A percentile compares a stretch with the other conserved stretches of the same genome.
These are phyloP conservation scores for Leucopsar rothschildi DNA, from an alignment of 2,113 vertebrate genomes.

Conservation along the genomic window DNA sequence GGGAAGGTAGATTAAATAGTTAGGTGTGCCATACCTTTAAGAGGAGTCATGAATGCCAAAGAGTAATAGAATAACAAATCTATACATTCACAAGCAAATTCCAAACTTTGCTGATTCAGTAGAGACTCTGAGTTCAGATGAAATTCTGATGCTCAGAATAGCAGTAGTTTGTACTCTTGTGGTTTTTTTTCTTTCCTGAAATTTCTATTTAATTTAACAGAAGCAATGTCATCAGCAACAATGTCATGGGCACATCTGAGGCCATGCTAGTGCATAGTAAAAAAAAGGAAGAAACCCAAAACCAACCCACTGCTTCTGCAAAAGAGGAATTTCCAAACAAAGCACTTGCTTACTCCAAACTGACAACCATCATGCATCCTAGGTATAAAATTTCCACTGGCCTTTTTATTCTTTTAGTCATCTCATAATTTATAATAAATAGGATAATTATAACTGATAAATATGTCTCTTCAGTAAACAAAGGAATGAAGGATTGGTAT, in stretches of 20 bases:
- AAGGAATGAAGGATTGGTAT: conserved; percentile 82
- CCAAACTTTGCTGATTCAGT: conserved; percentile 69
- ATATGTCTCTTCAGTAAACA: conserved; percentile 82
- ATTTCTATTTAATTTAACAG: conserved; percentile 73
- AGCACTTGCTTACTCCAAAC: conserved; percentile 69
- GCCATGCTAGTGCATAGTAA: conserved; percentile 77
- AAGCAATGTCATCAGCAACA: conserved; percentile 77
- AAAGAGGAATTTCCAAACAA: conserved; percentile 66
- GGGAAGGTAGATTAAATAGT: conserved; percentile 64
- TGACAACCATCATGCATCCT: conserved; percentile 75
- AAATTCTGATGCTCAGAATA: conserved; percentile 72
- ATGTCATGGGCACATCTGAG: conserved; percentile 73
- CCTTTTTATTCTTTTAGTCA: conserved; percentile 77
- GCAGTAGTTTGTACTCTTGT: conserved; percentile 53
- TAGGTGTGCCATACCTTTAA: conserved; percentile 59
- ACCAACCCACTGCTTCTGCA: conserved; percentile 65
- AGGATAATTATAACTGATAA: conserved; percentile 81
- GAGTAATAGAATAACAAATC: conserved; percentile 66
- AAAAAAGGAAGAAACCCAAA: neutral
- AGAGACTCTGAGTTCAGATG: conserved; percentile 67
- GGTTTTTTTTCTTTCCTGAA: conserved; percentile 61
- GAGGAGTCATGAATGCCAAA: conserved; percentile 78
- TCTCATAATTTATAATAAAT: conserved; percentile 85
- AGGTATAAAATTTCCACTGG: conserved; percentile 79
- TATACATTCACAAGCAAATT: conserved; percentile 68